Percentiles rank a stretch among this genome's conserved stretches.
Conservation (phyloP, 2,888 invertebrate species). For the Blastobasis adustella region DNA sequence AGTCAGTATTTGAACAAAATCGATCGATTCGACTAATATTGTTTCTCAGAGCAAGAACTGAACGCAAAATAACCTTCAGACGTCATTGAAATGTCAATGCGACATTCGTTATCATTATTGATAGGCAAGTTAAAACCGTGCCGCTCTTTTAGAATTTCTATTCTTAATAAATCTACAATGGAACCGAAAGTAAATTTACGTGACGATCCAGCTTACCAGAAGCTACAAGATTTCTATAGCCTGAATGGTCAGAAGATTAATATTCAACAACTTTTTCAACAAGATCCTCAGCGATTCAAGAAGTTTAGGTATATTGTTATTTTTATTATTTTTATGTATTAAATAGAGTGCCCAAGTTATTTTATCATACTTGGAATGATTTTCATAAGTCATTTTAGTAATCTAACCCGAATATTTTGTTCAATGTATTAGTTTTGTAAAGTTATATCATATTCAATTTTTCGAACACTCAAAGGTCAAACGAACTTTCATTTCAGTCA, state of each 20-base stretch:
- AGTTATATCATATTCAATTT: constrained; percentile 23
- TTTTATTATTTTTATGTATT: constrained; percentile 4
- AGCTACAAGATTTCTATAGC: constrained; percentile 84
- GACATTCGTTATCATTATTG: constrained; percentile 56
- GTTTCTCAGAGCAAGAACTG: constrained; percentile 1
- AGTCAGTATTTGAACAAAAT: not conserved
- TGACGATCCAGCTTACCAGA: constrained; percentile 81
- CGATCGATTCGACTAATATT: too few species aligned
- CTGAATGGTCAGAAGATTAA: constrained; percentile 83
- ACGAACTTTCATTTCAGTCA: constrained; percentile 11
- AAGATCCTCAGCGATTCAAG: constrained; percentile 87
- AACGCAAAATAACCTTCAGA: constrained; percentile 53
- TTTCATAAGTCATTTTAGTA: not conserved
- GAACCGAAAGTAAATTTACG: constrained; percentile 58
- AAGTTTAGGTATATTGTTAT: constrained; percentile 84
- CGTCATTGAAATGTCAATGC: constrained; percentile 68
- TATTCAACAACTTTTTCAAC: constrained; percentile 87
- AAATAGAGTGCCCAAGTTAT: not conserved
- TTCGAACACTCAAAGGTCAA: constrained; percentile 42
- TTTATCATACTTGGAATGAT: not conserved
- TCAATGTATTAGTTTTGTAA: constrained; percentile 3
- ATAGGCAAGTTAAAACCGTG: constrained; percentile 30
- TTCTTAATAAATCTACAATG: constrained; percentile 44
- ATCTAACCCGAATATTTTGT: not conserved
- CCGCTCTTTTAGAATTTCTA: constrained; percentile 26